Evolutionary conservation across 2,113 vertebrate species (phyloP), one percentile per base, ranked within the genome.

Genomic region (Xiphorhynchus elegans): DNA sequence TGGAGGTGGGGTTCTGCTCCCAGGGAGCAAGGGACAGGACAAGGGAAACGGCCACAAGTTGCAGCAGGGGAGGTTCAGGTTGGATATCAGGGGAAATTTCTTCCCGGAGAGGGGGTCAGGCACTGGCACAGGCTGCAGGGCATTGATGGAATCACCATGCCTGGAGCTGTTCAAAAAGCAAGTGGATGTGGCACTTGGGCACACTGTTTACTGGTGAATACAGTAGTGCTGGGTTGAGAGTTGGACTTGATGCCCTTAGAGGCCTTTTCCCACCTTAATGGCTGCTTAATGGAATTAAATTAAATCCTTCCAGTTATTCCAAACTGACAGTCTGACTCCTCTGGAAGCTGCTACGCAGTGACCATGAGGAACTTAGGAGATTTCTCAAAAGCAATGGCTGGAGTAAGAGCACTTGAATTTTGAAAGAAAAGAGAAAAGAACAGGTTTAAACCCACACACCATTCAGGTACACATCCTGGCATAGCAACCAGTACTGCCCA

Each of bases 1-100:
- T 3, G 29, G 11, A 8, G 3, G 3, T 50, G 4, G 1, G 31
- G 53, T 18, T 67, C 3, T 82, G 46, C 37, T 52, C 21, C 26
- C 17, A 11, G 24, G 28, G 39, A 82, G 14, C 10, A n/a, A 59
- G 26, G 1, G 14, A 67, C 26, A 11, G 37, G 33, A 28, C 0
- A 19, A 46, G 69, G 15, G 46, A 1, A 60, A 39, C 1, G 0
- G 24, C 29, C 46, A 5, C 39, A n/a, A 1, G 5, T 10, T 31
- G 53, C 16, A 10, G 4, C n/a, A 31, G 10, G 3, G 4, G 12
- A 60, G 5, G n/a, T 18, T 76, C 46, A 25, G 24, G 24, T 5
- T 40, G 46, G 28, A 11, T 53, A 15, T 3, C 13, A 46, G 29
- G 39, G 11, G 17, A 62, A 89, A 47, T 6, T 24, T 24, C 13